These are phyloP conservation scores for Ceriagrion tenellum DNA, from an alignment of 2,888 invertebrate species.

Conservation along the genomic window DNA sequence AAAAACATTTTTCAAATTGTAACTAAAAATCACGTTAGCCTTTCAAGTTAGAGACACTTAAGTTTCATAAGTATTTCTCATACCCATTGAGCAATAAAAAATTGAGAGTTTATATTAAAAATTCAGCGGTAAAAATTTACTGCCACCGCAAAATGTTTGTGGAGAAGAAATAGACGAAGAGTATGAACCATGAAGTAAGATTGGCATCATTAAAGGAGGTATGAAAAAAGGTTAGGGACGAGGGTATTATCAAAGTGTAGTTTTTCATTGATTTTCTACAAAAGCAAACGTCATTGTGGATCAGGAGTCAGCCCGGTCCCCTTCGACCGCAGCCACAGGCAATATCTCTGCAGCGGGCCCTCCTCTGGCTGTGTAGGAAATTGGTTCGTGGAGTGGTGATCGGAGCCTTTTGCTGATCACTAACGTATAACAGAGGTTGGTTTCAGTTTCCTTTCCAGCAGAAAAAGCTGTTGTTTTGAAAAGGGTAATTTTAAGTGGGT, in stretches of 20 bases:
- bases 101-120: too few relatives aligned
- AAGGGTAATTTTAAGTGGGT: too few relatives aligned
- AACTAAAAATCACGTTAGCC: too few relatives aligned
- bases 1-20: too few relatives aligned
- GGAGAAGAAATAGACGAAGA: background rate
- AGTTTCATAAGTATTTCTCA: too few relatives aligned
- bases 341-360: background rate
- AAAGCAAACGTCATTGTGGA: slow-evolving; percentile 45
- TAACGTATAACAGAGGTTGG: background rate
- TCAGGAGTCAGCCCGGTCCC: background rate
- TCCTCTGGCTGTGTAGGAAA: slow-evolving; percentile 30
- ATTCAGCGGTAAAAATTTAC: too few relatives aligned
- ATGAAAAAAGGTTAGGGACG: background rate
- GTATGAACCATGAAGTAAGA: background rate
- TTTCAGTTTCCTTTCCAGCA: background rate
- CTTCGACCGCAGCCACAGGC: background rate
- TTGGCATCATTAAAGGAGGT: background rate
- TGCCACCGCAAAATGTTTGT: too few relatives aligned
- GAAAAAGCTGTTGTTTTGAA: too few relatives aligned
- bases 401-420: too few relatives aligned
- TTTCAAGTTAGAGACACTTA: too few relatives aligned
- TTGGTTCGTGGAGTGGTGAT: background rate
- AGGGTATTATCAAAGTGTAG: background rate
- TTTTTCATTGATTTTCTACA: slow-evolving; percentile 32
- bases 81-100: too few relatives aligned